phyloP scores from a whole-genome alignment of 2,888 invertebrate species.

The Diloba caeruleocephala region DNA sequence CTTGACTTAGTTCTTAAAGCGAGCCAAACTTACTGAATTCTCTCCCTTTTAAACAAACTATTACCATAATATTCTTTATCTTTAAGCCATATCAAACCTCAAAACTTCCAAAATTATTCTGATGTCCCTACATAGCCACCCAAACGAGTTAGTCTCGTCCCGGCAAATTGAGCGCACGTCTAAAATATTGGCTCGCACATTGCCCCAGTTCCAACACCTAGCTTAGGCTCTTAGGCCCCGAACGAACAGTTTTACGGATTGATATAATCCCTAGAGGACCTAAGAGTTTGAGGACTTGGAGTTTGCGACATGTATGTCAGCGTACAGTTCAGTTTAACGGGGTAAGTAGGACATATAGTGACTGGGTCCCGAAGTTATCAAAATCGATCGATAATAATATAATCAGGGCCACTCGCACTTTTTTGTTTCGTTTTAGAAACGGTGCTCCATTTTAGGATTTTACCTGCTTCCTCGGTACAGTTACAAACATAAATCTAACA shows the following conservation, averaged over 20 bases:
- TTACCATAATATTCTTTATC: not conserved
- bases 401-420: too few species aligned
- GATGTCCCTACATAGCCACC: conserved; percentile 15
- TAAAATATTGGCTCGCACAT: conserved; percentile 51
- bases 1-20: too few species aligned
- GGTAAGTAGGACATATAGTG: not conserved
- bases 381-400: too few species aligned
- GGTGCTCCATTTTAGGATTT: too few species aligned
- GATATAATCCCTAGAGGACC: conserved; percentile 25
- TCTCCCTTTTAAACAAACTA: too few species aligned
- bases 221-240: conserved; percentile 11
- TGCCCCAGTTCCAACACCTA: conserved; percentile 48
- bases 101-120: conserved; percentile 24
- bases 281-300: not conserved
- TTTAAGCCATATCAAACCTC: conserved; percentile 8
- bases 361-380: too few species aligned
- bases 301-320: conserved; percentile 1
- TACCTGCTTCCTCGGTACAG: too few species aligned
- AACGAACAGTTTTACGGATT: conserved; percentile 16
- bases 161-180: conserved; percentile 43
- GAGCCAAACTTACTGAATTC: too few species aligned
- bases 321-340: not conserved
- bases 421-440: too few species aligned
- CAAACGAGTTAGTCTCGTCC: conserved; percentile 16
- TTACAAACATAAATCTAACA: too few species aligned